Base-by-base conservation (phyloP, 2,888 invertebrate genomes). In the Agrochola circellaris region DNA sequence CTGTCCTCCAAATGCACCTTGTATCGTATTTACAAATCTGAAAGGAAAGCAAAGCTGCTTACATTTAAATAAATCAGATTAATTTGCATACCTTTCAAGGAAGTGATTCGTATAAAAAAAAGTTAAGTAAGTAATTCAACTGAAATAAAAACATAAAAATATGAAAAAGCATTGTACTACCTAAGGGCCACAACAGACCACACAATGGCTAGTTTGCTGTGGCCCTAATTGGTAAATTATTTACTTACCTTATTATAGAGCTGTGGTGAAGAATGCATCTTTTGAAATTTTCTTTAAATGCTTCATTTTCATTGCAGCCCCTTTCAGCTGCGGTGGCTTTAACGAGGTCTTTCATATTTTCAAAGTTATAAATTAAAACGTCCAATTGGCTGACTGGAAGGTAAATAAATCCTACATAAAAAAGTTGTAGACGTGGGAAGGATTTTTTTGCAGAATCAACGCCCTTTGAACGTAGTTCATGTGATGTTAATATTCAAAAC, bases 331-430 rank as follows among this genome's bases (percentile, higher is more conserved):
- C 90, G 60, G 86, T 87, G 23, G 77, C 76, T 83, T 91, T 91
- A 85, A 93, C 87, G 77, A 92, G 87, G 67, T 89, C 88, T 87
- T 92, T 91, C 89, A 94, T 93, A 89, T 94, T 93, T 90, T 93
- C 89, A 81, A 94, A 89, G 85, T 93, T 94, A 87, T 92, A 89
- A 88, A 92, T 92, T 92, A 94, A 90, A 89, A 94, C 88, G 81
- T 94, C 93, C 90, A 94, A 92, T 91, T 94, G 93, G 81, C 93
- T 90, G 79, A 90, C 94, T 94, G 90, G 64, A 93, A 91, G 81
- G 74, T 77, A 88, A 90, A 88, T 81, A 87, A 84, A 87, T 34
- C 84, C 42, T 83, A 80, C 13, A 34, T 69, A 61, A 60, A 51
- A 79, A 79, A 54, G 13, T 62, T 71, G 23, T 26, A 65, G n/a